Conservation (phyloP, 2,113 vertebrate species). For the Catharus fuscescens region DNA sequence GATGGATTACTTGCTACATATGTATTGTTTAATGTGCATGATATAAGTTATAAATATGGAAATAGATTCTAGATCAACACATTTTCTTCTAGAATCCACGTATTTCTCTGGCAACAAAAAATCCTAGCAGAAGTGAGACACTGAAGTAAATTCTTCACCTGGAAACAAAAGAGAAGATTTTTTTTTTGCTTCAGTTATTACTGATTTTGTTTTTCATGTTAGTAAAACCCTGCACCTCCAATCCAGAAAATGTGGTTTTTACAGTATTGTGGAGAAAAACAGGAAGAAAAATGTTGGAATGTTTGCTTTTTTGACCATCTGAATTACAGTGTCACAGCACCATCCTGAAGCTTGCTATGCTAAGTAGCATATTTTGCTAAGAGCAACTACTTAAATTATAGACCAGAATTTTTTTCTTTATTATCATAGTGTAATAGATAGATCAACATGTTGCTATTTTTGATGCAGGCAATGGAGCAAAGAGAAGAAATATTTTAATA, state of each 20-base stretch:
- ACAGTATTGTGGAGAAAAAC: background rate
- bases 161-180: background rate
- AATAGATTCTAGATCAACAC: background rate
- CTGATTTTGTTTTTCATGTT: background rate
- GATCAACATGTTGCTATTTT: constrained; percentile 23
- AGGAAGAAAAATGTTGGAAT: background rate
- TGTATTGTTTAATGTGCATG: background rate
- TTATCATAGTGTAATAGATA: constrained; percentile 5
- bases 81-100: background rate
- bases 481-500: background rate
- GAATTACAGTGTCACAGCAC: background rate
- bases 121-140: background rate
- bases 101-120: background rate
- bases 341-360: background rate
- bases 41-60: background rate
- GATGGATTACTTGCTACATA: background rate
- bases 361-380: background rate
- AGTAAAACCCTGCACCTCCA: background rate
- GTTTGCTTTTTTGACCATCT: background rate
- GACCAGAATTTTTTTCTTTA: constrained; percentile 30
- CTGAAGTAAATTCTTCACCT: background rate
- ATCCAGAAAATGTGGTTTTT: background rate
- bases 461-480: background rate
- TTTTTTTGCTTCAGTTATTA: background rate
- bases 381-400: constrained; percentile 39